Base-by-base conservation (phyloP, 2,888 invertebrate genomes). In the Pachycephus smyrnensis region DNA sequence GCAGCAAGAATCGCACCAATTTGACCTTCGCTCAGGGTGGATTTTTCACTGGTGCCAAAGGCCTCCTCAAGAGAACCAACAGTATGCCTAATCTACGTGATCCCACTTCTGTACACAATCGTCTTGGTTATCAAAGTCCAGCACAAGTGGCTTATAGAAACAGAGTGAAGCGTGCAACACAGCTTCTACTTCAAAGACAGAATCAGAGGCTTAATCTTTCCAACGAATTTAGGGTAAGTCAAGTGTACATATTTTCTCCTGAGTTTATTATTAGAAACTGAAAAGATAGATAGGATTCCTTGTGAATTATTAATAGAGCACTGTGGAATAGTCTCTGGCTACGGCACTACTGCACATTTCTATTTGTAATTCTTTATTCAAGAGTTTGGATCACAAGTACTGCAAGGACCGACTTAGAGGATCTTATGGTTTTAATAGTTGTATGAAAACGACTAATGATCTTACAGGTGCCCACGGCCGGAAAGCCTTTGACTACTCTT, bases 131-230 rank as follows among this genome's bases (percentile, higher is more conserved):
- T 76, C 91, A 91, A 73, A 91, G 88, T 78, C 90, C 91, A 31
- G 88, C 89, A 35, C 91, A 91, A 78, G 84, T 90, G 69, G 91
- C 91, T 69, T 91, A 91, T 79, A 85, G 91, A 78, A 91, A 90
- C 82, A 88, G 90, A 69, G 89, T 91, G 35, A 91, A 91, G 79
- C 84, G 90, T 71, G 90, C 90, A 1, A 91, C 91, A 37, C 90
- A 90, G 80, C 81, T 90, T 33, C 77, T 91, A 11, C 79, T 90
- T 12, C 90, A 91, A 78, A 82, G 88, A 73, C 89, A 90, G 55
- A 90, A 83, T 82, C 90, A 91, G 76, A 87, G 88, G 78, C 76
- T 89, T 69, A 85, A 83, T 68, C 80, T 86, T 36, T 88, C 89
- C 40, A 90, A 85, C 81, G 88, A 89, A 73, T 85, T 89, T 68